A percentile compares a stretch with the other conserved stretches of the same genome.
Evolutionary conservation across 1,140 invertebrate genomes (phyloP).

Genomic region (Chionoecetes opilio): DNA sequence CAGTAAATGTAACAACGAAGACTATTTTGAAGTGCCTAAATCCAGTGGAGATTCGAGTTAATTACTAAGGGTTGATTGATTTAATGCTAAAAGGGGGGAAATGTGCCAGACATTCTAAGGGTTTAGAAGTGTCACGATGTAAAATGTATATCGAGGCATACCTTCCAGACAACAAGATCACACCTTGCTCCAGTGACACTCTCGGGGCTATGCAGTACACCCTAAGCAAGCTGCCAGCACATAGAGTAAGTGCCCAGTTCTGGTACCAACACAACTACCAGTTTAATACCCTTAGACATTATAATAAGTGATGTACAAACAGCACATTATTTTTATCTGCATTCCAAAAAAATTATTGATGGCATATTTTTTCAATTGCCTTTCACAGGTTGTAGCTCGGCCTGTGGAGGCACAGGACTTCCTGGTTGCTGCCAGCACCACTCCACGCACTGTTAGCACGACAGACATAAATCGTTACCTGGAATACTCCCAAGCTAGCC

Average conservation of each 20-base stretch:
- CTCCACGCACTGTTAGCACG: slow-evolving; percentile 52
- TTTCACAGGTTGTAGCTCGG: slow-evolving; percentile 75
- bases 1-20: too few species aligned
- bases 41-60: too few species aligned
- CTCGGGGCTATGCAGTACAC: slow-evolving; percentile 80
- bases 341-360: not conserved
- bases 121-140: too few species aligned
- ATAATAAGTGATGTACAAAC: not conserved
- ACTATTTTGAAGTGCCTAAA: too few species aligned
- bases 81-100: too few species aligned
- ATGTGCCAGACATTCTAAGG: too few species aligned
- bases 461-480: slow-evolving; percentile 39
- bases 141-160: too few species aligned
- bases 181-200: slow-evolving; percentile 78
- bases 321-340: not conserved
- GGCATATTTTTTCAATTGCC: not conserved
- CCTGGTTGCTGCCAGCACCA: slow-evolving; percentile 62
- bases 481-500: not conserved
- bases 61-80: too few species aligned
- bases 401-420: slow-evolving; percentile 71
- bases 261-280: not conserved
- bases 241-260: slow-evolving; percentile 49
- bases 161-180: slow-evolving; percentile 77
- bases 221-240: slow-evolving; percentile 74
- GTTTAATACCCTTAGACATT: not conserved